phyloP scores from a whole-genome alignment of 2,113 vertebrate species.

The Tiliqua scincoides region DNA sequence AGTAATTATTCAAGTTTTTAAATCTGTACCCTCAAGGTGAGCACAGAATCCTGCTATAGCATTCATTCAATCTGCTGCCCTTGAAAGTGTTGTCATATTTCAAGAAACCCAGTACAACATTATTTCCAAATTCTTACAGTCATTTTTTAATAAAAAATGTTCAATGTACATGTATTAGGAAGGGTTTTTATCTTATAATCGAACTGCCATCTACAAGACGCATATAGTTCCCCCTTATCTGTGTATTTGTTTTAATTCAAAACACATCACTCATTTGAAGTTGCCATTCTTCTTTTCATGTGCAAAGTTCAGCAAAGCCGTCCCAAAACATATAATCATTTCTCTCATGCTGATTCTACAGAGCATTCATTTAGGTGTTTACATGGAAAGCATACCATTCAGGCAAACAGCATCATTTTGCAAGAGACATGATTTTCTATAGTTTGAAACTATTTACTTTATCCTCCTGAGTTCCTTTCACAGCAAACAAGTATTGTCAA shows the following conservation, averaged over 20 bases:
- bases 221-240: neutral
- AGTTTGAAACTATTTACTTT: neutral
- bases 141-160: neutral
- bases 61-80: neutral
- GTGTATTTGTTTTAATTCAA: neutral
- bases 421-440: neutral
- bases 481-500: neutral
- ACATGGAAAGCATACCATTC: neutral
- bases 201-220: neutral
- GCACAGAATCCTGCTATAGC: neutral
- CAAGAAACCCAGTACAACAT: neutral
- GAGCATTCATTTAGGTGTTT: fast-evolving
- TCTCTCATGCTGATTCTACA: neutral
- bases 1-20: neutral
- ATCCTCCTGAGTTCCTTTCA: neutral
- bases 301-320: neutral
- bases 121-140: conserved; percentile 7
- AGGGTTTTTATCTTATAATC: neutral
- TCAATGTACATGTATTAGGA: neutral
- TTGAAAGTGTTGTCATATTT: neutral
- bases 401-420: neutral
- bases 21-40: neutral
- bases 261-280: neutral
- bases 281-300: neutral
- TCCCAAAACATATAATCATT: neutral